Conservation (phyloP, 1,140 invertebrate species). For the Drosophila orosa region DNA sequence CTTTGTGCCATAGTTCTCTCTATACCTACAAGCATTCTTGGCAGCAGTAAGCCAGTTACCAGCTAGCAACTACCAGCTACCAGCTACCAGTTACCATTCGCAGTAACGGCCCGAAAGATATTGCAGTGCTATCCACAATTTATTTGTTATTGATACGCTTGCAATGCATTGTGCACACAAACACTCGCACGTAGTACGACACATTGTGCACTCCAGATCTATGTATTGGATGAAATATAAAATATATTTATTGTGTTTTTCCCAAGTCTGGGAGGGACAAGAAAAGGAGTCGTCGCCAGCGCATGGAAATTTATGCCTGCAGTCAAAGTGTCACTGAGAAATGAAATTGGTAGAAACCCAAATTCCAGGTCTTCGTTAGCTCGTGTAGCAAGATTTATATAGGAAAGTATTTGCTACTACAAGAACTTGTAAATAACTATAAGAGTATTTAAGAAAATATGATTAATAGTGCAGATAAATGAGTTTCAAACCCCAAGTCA, state of each 20-base stretch:
- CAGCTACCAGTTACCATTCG: constrained; percentile 15
- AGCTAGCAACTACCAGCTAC: constrained; percentile 13
- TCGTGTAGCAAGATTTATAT: neutral
- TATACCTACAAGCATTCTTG: constrained; percentile 44
- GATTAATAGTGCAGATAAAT: neutral
- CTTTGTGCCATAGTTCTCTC: constrained; percentile 49
- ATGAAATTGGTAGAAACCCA: constrained; percentile 23
- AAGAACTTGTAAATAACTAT: neutral
- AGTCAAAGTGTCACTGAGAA: constrained; percentile 35
- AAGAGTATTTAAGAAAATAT: neutral
- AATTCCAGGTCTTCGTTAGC: constrained; percentile 1
- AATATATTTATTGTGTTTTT: constrained; percentile 67
- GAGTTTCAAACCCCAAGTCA: neutral
- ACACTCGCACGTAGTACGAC: constrained; percentile 15
- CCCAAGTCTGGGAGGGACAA: constrained; percentile 17
- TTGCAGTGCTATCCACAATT: constrained; percentile 72
- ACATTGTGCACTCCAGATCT: constrained; percentile 43
- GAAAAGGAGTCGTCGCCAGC: constrained; percentile 5
- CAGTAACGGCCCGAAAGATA: constrained; percentile 52
- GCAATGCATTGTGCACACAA: constrained; percentile 51
- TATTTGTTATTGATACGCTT: constrained; percentile 69
- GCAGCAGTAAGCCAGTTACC: constrained; percentile 48
- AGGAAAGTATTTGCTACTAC: neutral
- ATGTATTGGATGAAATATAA: constrained; percentile 42
- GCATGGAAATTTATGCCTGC: constrained; percentile 50